Base-by-base conservation (phyloP, 2,888 invertebrate species). In the Bibio marci region DNA sequence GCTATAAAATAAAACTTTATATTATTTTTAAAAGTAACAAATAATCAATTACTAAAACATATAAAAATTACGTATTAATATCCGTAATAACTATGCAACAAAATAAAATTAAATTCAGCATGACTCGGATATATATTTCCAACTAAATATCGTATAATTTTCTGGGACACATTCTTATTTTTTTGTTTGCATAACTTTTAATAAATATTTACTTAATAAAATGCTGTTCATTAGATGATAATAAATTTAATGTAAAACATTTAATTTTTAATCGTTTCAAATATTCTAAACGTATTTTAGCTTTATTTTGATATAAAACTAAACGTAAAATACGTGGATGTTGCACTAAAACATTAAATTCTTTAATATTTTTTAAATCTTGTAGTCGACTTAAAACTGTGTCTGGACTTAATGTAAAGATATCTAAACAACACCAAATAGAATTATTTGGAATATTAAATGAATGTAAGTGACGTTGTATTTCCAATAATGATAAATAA, bases 251-350 rank as follows among this genome's bases (percentile, higher is more conserved):
- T 7, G 67, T 66, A 1, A 64, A 60, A 49, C 64, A 65, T 39
- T 63, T 62, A 1, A 69, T 48, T 43, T 67, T 64, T 2, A 68
- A 44, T 36, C 64, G 54, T 45, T 62, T 59, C 11, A 75, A 54
- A 49, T 68, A 67, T n/a, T 60, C 56, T 13, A 73, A 45, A 18
- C 73, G 63, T 5, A 60, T 43, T 26, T 60, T 58, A 0, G 67
- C 65, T 43, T 62, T 62, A 31, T 63, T 63, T 42, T 68, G 66
- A 46, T 63, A 59, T 34, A 64, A 50, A 4, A 75, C 56, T 14
- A 75, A 46, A 15, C 56, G 51, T 5, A 73, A 49, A 44, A 78
- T 66, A 43, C 70, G 64, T 3, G 73, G 72, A 60, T 80, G 72
- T 10, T 67, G 63, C 13, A 63, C 58, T 18, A 80, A 55, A 1